phyloP scores from a whole-genome alignment of 2,113 vertebrate genomes.

The Dendrocopos noguchii region DNA sequence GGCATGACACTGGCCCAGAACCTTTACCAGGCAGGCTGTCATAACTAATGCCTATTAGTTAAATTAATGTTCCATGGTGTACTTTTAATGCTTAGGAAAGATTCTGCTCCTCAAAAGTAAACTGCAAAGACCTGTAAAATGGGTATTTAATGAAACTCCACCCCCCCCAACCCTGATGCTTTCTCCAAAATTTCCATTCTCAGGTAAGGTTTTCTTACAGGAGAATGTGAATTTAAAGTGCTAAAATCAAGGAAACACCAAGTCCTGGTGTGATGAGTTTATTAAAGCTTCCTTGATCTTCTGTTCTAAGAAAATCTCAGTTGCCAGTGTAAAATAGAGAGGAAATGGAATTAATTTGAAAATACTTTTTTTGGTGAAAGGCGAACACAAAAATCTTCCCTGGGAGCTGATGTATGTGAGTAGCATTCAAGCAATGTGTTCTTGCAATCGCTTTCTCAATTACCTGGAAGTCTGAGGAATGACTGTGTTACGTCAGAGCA shows the following conservation, averaged over 20 bases:
- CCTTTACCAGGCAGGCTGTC: conserved; percentile 54
- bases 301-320: conserved; percentile 12
- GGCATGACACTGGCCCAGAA: conserved; percentile 62
- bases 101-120: conserved; percentile 68
- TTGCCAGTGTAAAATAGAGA: conserved; percentile 21
- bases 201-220: background rate
- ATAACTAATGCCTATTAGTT: conserved; percentile 68
- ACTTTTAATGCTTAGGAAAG: conserved; percentile 57
- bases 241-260: conserved; percentile 22
- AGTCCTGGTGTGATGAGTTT: background rate
- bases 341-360: conserved; percentile 1
- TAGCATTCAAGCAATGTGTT: background rate
- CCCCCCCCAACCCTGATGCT: background rate
- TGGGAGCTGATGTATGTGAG: background rate
- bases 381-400: background rate
- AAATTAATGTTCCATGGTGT: conserved; percentile 56
- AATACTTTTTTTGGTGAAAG: background rate
- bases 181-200: conserved; percentile 43
- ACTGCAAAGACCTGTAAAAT: conserved; percentile 64
- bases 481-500: background rate
- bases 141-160: conserved; percentile 65
- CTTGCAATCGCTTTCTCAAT: background rate
- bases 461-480: background rate
- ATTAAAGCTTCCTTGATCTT: background rate
- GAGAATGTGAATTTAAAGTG: conserved; percentile 33